Conservation (phyloP, 2,797 vertebrate genomes). For the Gymnothorax reevesii region DNA sequence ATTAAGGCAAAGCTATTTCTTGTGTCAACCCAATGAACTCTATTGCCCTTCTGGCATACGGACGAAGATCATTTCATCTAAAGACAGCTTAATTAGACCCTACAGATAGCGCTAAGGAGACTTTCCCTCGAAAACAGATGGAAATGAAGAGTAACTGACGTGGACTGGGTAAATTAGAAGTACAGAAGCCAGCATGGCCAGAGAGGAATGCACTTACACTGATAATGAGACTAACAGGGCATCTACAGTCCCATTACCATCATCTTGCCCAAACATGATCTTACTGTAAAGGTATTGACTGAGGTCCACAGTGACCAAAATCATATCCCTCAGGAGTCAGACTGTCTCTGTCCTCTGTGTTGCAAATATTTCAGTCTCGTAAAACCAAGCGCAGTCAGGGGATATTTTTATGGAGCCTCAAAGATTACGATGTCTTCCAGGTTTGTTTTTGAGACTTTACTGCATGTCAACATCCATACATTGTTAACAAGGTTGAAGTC, state of each 20-base stretch:
- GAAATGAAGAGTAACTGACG: constrained; percentile 68
- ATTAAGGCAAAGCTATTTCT: constrained; percentile 55
- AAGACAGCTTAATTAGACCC: constrained; percentile 72
- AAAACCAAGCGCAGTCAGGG: constrained; percentile 39
- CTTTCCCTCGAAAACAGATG: constrained; percentile 61
- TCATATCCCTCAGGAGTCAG: constrained; percentile 59
- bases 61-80: constrained; percentile 52
- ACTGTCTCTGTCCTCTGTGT: constrained; percentile 52
- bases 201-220: constrained; percentile 64
- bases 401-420: constrained; percentile 37
- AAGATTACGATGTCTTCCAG: constrained; percentile 49
- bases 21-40: constrained; percentile 46
- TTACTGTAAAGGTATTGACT: constrained; percentile 59
- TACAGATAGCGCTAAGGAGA: constrained; percentile 63
- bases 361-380: constrained; percentile 52
- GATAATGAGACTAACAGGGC: constrained; percentile 75
- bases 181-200: constrained; percentile 62
- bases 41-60: constrained; percentile 51
- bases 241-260: constrained; percentile 44
- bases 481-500: constrained; percentile 52
- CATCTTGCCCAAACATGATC: constrained; percentile 52
- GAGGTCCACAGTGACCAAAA: constrained; percentile 53
- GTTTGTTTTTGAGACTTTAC: constrained; percentile 43
- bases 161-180: constrained; percentile 67
- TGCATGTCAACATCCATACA: constrained; percentile 48